phyloP scores from a whole-genome alignment of 2,113 vertebrate genomes.

The Rallus limicola region DNA sequence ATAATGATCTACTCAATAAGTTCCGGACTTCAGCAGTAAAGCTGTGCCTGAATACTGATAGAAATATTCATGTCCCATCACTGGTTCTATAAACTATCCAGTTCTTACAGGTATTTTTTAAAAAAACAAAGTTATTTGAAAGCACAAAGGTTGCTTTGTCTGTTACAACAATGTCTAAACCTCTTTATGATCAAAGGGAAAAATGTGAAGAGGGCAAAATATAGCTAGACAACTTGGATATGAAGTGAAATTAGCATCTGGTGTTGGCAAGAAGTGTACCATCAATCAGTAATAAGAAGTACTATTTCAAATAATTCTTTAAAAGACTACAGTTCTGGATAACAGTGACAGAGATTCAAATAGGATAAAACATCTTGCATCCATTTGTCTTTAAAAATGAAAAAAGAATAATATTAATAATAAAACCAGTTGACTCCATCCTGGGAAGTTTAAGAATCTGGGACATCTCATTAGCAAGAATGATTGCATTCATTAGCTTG shows the following conservation, averaged over 20 bases:
- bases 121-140: neutral
- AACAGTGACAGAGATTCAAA: slow-evolving; percentile 16
- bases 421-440: neutral
- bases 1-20: neutral
- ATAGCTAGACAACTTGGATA: neutral
- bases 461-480: slow-evolving; percentile 53
- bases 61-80: neutral
- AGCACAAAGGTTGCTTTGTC: neutral
- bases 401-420: neutral
- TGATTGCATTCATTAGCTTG: slow-evolving; percentile 43
- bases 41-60: neutral
- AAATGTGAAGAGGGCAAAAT: neutral
- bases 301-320: neutral
- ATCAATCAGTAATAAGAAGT: neutral
- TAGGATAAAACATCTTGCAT: slow-evolving; percentile 24
- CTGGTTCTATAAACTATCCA: neutral
- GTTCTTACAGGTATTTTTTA: neutral
- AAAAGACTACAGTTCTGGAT: slow-evolving; percentile 21
- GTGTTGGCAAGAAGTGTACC: neutral
- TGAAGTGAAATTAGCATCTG: neutral
- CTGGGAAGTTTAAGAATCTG: slow-evolving; percentile 50
- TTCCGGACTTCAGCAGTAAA: neutral
- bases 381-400: neutral
- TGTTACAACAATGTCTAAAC: neutral
- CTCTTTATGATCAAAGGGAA: neutral